Evolutionary conservation across 2,888 invertebrate genomes (phyloP), one percentile per base, ranked within the genome.

Genomic region (Ferrisia virgata): DNA sequence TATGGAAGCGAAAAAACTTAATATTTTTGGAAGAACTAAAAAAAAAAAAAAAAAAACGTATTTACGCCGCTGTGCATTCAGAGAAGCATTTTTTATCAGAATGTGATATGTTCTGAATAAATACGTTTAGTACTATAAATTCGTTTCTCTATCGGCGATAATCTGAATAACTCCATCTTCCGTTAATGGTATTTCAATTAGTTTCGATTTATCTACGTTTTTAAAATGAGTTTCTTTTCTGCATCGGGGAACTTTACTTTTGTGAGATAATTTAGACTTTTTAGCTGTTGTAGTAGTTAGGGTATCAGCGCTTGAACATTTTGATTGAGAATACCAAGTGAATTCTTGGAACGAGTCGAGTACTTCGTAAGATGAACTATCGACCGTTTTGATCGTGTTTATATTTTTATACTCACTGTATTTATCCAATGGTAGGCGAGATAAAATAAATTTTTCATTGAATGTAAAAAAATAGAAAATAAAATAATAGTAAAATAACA

Each of bases 401-500:
- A 82, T n/a, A 22, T 31, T 81, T 72, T 79, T 43, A 72, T 82
- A 82, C 82, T 82, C 82, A 82, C 82, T 82, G 82, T 36, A 25
- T 43, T 43, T 8, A 47, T 43, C 47, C 79, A 47, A 72, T 9
- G 6, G 31, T 22, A 18, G 15, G 69, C 69, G 58, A 43, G 36
- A 36, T 36, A 43, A 64, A 28, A 11, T 28, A 3, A 64, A 64
- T 64, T 25, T 47, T 6, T 1, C 0, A n/a, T 4, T 47, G 6
- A 47, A 47, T 47, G 5, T n/a, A n/a, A 6, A 11, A 40, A 13
- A 5, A 39, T 39, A 39, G 11, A 39, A 18, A 18, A 53, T 53
- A 18, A 53, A 53, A 53, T 18, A 1, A 5, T 18, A 1, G 36
- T 79, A 36, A 36, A 79, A 79, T 72, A 25, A 79, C 22, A 43